These are phyloP conservation scores for Megastigmus dorsalis DNA, from an alignment of 2,888 invertebrate genomes.

Conservation along the genomic window DNA sequence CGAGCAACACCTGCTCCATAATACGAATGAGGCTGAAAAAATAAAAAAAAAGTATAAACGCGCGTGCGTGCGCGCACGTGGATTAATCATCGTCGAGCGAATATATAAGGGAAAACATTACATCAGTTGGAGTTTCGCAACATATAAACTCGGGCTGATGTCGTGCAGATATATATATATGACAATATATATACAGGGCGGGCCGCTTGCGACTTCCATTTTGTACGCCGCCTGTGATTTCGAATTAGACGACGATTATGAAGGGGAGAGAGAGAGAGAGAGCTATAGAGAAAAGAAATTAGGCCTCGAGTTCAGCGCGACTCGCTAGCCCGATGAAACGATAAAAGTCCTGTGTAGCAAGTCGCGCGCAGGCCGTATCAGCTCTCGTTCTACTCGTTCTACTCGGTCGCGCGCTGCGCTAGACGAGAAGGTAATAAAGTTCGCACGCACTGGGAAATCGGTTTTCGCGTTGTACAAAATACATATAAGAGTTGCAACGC, in stretches of 20 bases:
- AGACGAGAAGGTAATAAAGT: conserved; percentile 64
- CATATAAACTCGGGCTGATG: conserved; percentile 18
- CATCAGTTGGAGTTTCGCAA: conserved; percentile 12
- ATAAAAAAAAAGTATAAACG: conserved; percentile 21
- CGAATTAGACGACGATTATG: background rate
- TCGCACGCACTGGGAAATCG: conserved; percentile 60
- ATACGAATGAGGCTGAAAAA: conserved; percentile 20
- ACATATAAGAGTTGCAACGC: conserved; percentile 63
- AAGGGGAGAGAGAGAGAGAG: background rate
- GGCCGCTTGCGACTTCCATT: conserved; percentile 17
- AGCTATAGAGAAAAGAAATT: conserved; percentile 8
- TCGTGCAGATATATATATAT: no score
- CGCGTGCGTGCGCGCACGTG: no score
- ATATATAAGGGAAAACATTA: background rate
- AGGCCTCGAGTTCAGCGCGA: background rate
- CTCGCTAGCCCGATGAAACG: conserved; percentile 60
- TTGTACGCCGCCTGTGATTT: background rate
- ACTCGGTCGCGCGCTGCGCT: conserved; percentile 58
- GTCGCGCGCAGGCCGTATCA: conserved; percentile 32
- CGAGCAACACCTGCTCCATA: no score
- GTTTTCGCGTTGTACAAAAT: conserved; percentile 49
- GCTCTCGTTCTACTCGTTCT: conserved; percentile 49
- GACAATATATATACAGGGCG: conserved; percentile 31
- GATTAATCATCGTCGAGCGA: conserved; percentile 25
- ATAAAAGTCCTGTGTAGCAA: conserved; percentile 64